Base-by-base conservation (phyloP, 2,113 vertebrate species). In the Centrocercus urophasianus region DNA sequence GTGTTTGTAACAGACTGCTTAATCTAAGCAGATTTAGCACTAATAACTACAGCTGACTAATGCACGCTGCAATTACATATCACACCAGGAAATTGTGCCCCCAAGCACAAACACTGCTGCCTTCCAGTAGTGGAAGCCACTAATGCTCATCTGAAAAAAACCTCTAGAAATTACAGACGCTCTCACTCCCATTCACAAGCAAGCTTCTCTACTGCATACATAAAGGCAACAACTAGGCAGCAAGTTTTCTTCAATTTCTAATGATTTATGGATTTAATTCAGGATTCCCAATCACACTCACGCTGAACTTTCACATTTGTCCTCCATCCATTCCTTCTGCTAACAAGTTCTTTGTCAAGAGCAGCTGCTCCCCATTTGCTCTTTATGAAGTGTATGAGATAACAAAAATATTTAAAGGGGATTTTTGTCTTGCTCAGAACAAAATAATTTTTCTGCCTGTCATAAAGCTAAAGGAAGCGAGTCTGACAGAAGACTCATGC, bases 221-320 rank as follows among this genome's bases (percentile, higher is more conserved):
- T 14, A 71, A 36, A 82, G 34, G 57, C 36, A 66, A 84, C 84
- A 74, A 48, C 40, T 67, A 83, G 75, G 38, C 54, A 70, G 69
- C 38, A 43, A 24, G 17, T 56, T 92, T 66, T 70, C 67, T 82
- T 74, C 81, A 84, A 52, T 21, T 75, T 87, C 88, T 95, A 87
- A 95, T 67, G 66, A 78, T 83, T 65, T 2, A 91, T n/a, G 83
- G 79, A 85, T 94, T 92, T 88, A 90, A 95, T 80, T 83, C 69
- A 86, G 47, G 81, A 75, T 86, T 82, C 38, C 42, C 83, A 83
- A 61, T 92, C 86, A 75, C 57, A 36, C 59, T 93, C 47, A 1
- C 52, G 19, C 61, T 93, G 96, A 97, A 96, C 89, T 92, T 92
- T 91, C 90, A 91, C 80, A 63, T 86, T 95, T 95, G 42, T 81